Evolutionary conservation across 2,797 vertebrate genomes (phyloP), one percentile per base, ranked within the genome.

Genomic region (Cyprinella venusta): DNA sequence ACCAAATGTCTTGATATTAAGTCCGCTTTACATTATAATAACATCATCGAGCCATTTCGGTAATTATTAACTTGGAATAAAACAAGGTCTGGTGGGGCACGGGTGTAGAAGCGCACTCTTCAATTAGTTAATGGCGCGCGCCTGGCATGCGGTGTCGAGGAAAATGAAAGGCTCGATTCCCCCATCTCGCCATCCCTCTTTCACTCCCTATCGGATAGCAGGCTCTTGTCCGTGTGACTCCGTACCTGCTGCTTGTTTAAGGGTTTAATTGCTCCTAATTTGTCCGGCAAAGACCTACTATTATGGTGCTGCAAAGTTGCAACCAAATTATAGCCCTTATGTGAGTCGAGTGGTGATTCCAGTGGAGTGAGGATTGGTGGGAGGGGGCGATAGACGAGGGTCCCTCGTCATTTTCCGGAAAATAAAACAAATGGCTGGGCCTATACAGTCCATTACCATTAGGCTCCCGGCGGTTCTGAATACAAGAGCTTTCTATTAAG

Each of bases 211-310:
- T 83, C 81, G 79, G 78, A 91, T 88, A 89, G 82, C 88, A 90
- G 87, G 84, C 88, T 91, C 91, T 91, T 88, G 76, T 90, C 86
- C 76, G 75, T 69, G 83, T 90, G 88, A 89, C 87, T 88, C 85
- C 67, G 84, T 87, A 86, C 85, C 89, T 90, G 86, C 83, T 79
- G 89, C 83, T 90, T 88, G 85, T 91, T 92, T 90, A 90, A 93
- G 91, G 91, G 89, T 91, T 94, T 91, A 94, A 93, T 92, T 92
- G 92, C 90, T 92, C 85, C 89, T 93, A 92, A 94, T 93, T 92
- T 92, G 90, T 90, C 84, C 83, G 38, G 85, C 86, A 90, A 89
- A 89, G 84, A 88, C 74, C 88, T 81, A 81, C 91, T 91, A 92
- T 92, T 92, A 94, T 88, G 89, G 87, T 88, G 85, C 88, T 38